A percentile compares a stretch with the other conserved stretches of the same genome.
phyloP scores from a whole-genome alignment of 2,113 vertebrate genomes.

The Mormoops blainvillei region DNA sequence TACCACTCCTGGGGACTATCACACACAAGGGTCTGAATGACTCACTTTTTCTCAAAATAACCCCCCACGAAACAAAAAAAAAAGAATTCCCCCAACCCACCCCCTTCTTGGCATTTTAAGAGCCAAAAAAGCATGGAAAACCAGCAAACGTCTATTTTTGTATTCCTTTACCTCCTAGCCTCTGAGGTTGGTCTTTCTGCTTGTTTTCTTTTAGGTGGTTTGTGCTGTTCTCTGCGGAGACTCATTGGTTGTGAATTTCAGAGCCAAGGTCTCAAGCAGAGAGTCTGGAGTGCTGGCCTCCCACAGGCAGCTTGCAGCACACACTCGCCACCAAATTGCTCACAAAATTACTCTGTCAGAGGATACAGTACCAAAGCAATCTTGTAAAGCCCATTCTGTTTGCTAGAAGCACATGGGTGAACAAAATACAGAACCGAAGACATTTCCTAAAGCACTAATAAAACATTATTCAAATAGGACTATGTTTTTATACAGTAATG shows the following conservation, averaged over 20 bases:
- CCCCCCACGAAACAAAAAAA: not conserved
- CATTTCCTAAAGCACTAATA: not conserved
- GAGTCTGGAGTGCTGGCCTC: not conserved
- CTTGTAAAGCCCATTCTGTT: not conserved
- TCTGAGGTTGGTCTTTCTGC: not conserved
- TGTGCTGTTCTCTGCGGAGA: not conserved
- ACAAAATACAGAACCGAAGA: not conserved
- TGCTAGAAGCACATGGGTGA: not conserved
- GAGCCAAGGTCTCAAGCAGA: not conserved
- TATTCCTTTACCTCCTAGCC: slow-evolving; percentile 27
- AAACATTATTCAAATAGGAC: not conserved
- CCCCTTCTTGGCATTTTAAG: slow-evolving; percentile 53
- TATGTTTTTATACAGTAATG: slow-evolving; percentile 64
- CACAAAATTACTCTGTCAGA: not conserved
- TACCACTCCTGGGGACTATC: slow-evolving; percentile 1
- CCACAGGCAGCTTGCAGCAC: not conserved
- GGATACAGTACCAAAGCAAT: not conserved
- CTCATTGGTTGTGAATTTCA: not conserved
- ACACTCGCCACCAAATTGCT: not conserved
- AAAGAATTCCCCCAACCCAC: not conserved
- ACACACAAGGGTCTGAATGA: slow-evolving; percentile 46
- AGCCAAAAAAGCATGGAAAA: slow-evolving; percentile 69
- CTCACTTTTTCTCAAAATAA: slow-evolving; percentile 25
- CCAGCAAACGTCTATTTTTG: slow-evolving; percentile 65
- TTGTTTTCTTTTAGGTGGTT: not conserved